Evolutionary conservation across 2,797 vertebrate genomes (phyloP).

Genomic region (Sparidentex hasta): DNA sequence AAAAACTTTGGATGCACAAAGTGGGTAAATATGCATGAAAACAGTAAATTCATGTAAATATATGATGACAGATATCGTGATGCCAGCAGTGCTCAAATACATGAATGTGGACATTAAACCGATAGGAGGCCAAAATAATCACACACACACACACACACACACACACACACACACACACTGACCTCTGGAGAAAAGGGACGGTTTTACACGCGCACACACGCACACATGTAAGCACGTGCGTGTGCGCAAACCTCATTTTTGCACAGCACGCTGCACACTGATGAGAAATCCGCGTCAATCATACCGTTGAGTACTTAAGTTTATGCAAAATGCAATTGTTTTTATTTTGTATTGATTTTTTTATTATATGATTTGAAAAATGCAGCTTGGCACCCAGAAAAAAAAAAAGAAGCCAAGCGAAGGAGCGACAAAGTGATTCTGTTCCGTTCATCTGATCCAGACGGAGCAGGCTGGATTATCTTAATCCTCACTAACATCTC

Average conservation of each 20-base stretch:
- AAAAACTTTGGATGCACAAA: constrained; percentile 3
- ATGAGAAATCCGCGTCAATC: background rate
- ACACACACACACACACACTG: too few species aligned
- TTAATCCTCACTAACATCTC: background rate
- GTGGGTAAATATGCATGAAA: too few species aligned
- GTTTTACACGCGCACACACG: constrained; percentile 3
- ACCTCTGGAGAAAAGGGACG: background rate
- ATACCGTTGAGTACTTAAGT: background rate
- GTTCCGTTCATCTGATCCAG: background rate
- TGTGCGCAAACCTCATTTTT: constrained; percentile 1
- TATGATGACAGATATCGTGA: background rate
- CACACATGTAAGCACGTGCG: background rate
- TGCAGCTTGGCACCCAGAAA: background rate
- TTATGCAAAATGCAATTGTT: background rate
- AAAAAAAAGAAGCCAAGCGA: background rate
- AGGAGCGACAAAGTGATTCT: background rate
- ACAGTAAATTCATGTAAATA: background rate
- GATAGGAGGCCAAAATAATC: background rate
- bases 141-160: background rate
- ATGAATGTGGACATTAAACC: background rate
- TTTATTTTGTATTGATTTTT: background rate
- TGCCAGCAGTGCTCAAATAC: background rate
- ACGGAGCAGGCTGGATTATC: background rate
- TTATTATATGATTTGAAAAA: background rate
- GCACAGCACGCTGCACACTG: background rate